phyloP scores from a whole-genome alignment of 2,797 vertebrate genomes.

The Otus scops region DNA sequence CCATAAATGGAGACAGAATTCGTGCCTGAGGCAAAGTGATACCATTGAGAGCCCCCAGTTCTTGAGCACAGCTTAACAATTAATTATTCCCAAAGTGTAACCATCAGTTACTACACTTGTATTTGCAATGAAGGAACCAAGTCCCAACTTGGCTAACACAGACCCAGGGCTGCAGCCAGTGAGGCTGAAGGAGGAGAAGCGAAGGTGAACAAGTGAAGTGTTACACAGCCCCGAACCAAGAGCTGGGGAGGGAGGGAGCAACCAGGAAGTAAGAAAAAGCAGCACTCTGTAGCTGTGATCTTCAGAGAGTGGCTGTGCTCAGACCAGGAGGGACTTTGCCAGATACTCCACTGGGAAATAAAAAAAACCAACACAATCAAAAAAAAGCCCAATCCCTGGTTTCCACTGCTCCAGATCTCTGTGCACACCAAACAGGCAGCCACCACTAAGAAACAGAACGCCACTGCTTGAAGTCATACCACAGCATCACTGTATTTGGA shows the following conservation, averaged over 20 bases:
- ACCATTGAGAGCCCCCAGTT: not conserved
- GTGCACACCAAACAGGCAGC: not conserved
- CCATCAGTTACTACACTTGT: rapidly evolving
- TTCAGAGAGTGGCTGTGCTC: not conserved
- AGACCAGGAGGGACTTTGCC: not conserved
- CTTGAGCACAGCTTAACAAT: not conserved
- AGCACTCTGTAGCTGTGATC: not conserved
- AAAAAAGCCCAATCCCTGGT: too few relatives aligned
- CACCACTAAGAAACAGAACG: not conserved
- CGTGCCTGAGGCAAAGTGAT: not conserved
- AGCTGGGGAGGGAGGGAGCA: not conserved
- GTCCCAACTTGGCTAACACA: not conserved
- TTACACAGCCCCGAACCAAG: not conserved
- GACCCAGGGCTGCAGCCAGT: not conserved
- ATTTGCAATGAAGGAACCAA: not conserved
- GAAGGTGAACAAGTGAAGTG: not conserved
- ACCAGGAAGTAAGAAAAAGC: not conserved
- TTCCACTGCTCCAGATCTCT: not conserved
- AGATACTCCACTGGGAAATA: not conserved
- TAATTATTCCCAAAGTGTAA: not conserved
- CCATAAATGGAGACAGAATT: not conserved
- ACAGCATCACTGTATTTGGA: not conserved
- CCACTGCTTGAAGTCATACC: not conserved
- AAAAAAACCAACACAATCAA: not conserved
- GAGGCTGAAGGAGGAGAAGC: not conserved